Evolutionary conservation across 2,113 vertebrate genomes (phyloP).

Genomic region (Pelecanoides urinatrix): DNA sequence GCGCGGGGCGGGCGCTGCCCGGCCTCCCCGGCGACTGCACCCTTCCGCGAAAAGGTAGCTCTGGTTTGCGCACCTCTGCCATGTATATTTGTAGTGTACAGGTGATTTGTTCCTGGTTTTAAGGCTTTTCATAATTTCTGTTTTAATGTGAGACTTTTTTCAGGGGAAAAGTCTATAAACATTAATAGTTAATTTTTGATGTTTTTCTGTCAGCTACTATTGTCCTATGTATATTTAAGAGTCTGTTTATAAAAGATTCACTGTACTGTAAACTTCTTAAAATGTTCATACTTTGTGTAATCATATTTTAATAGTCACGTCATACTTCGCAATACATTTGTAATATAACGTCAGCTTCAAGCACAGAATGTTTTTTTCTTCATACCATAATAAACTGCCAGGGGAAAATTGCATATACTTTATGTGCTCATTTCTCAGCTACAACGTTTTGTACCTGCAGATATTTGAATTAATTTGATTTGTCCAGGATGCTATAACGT

Average conservation of each 20-base stretch:
- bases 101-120: conserved; percentile 70
- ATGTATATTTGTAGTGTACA: conserved; percentile 70
- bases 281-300: conserved; percentile 80
- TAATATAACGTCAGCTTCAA: conserved; percentile 79
- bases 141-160: conserved; percentile 70
- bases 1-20: background rate
- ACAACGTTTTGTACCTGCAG: background rate
- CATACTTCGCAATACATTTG: conserved; percentile 75
- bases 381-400: conserved; percentile 83
- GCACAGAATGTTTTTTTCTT: conserved; percentile 77
- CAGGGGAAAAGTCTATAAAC: conserved; percentile 69
- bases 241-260: conserved; percentile 77
- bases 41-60: background rate
- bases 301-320: conserved; percentile 79
- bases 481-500: background rate
- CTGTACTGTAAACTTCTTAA: conserved; percentile 79
- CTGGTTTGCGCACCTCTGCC: conserved; percentile 52
- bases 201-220: conserved; percentile 73
- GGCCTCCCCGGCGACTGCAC: background rate
- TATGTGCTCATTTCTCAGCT: conserved; percentile 62
- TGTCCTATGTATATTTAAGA: conserved; percentile 80
- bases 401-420: conserved; percentile 70
- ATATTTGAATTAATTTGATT: conserved; percentile 19
- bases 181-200: conserved; percentile 78
- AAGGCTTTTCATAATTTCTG: conserved; percentile 70